phyloP scores from a whole-genome alignment of 2,888 invertebrate species.

The Bugula neritina region DNA sequence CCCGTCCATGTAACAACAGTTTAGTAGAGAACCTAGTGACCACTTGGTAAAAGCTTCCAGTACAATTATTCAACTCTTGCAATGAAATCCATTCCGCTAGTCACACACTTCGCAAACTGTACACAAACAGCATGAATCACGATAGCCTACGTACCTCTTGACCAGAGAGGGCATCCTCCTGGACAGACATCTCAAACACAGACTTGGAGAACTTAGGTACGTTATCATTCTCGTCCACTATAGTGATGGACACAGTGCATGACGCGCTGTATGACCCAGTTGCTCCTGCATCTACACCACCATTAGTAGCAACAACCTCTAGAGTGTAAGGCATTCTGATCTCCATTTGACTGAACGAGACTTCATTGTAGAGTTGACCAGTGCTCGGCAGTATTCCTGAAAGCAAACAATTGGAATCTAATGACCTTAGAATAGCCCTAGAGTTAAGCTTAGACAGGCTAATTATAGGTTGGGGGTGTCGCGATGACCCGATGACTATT shows the following conservation, averaged over 20 bases:
- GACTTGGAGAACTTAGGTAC: slow-evolving; percentile 77
- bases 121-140: too few relatives aligned
- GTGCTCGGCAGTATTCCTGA: not conserved
- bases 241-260: slow-evolving; percentile 68
- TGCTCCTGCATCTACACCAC: slow-evolving; percentile 29
- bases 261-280: not conserved
- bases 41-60: too few relatives aligned
- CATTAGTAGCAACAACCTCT: slow-evolving; percentile 54
- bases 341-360: slow-evolving; percentile 28
- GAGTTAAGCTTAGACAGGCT: too few relatives aligned
- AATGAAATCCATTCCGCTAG: too few relatives aligned
- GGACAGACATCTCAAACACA: slow-evolving; percentile 73
- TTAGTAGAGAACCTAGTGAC: too few relatives aligned
- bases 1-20: too few relatives aligned
- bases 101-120: too few relatives aligned
- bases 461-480: too few relatives aligned
- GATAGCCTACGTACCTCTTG: slow-evolving; percentile 1
- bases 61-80: too few relatives aligned
- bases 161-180: slow-evolving; percentile 78
- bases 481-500: too few relatives aligned
- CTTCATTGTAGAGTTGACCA: slow-evolving; percentile 10
- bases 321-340: slow-evolving; percentile 57
- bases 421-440: too few relatives aligned
- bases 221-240: slow-evolving; percentile 92
- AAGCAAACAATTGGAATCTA: not conserved